A percentile compares a stretch with the other conserved stretches of the same genome.
phyloP scores from a whole-genome alignment of 2,888 invertebrate genomes.

The Kuschelorhynchus macadamiae region DNA sequence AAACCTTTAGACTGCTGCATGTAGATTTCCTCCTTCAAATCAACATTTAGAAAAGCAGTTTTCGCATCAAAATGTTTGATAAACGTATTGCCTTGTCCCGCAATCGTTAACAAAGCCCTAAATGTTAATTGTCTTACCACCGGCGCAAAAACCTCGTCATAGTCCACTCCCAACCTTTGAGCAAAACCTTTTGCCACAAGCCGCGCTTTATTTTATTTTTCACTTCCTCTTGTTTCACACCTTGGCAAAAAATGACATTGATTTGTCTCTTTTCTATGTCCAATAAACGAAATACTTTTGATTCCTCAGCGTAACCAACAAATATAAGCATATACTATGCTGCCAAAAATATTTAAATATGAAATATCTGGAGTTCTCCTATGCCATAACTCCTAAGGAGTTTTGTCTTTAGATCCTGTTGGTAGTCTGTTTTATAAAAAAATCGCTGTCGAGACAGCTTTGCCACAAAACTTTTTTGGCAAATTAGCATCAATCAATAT shows the following conservation, averaged over 20 bases:
- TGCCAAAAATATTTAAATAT: conserved; percentile 57
- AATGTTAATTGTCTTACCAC: too few relatives aligned
- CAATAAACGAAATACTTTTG: conserved; percentile 50
- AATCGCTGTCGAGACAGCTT: conserved; percentile 49
- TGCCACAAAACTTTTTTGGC: conserved; percentile 13
- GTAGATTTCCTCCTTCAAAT: not conserved
- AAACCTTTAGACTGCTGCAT: not conserved
- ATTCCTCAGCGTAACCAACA: conserved; percentile 55
- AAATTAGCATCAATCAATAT: conserved; percentile 5
- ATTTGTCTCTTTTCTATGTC: conserved; percentile 45
- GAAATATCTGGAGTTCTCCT: conserved; percentile 52
- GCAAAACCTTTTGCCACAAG: conserved; percentile 1
- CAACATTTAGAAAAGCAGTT: conserved; percentile 17
- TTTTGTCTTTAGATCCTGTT: conserved; percentile 52
- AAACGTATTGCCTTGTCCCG: conserved; percentile 3
- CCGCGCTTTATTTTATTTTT: not conserved
- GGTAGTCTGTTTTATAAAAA: conserved; percentile 60
- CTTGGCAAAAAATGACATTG: conserved; percentile 45
- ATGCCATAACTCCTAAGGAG: conserved; percentile 55
- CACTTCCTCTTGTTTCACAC: not conserved
- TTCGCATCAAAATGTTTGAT: conserved; percentile 14
- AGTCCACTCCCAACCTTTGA: not conserved
- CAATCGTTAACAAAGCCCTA: too few relatives aligned
- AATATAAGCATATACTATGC: conserved; percentile 45
- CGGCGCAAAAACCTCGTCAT: too few relatives aligned